These are phyloP conservation scores for Cetonia aurata DNA, from an alignment of 2,888 invertebrate species.

Conservation along the genomic window DNA sequence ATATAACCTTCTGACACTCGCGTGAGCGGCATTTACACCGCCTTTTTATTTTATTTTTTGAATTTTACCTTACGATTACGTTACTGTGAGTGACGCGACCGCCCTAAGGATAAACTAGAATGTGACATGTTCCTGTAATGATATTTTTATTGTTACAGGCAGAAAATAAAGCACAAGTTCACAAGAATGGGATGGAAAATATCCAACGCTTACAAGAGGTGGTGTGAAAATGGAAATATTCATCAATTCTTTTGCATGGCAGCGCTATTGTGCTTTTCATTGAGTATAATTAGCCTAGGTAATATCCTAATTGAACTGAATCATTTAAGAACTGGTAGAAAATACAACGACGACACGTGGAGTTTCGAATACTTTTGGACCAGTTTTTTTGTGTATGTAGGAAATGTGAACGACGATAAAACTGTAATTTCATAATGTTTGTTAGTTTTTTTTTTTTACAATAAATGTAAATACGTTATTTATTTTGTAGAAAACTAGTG, in stretches of 20 bases:
- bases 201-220: slow-evolving; percentile 54
- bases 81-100: no score
- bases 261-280: slow-evolving; percentile 62
- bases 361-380: slow-evolving; percentile 19
- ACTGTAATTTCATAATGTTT: no score
- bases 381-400: slow-evolving; percentile 20
- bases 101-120: no score
- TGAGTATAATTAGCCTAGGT: slow-evolving; percentile 61
- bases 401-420: background rate
- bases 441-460: no score
- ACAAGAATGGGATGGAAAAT: slow-evolving; percentile 50
- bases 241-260: slow-evolving; percentile 60
- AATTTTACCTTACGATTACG: no score
- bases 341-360: background rate
- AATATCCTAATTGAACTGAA: slow-evolving; percentile 62
- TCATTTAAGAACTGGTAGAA: slow-evolving; percentile 46
- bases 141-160: slow-evolving; percentile 51
- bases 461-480: no score
- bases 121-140: background rate
- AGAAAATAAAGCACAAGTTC: slow-evolving; percentile 51
- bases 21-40: no score
- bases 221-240: slow-evolving; percentile 57
- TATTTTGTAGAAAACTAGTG: no score
- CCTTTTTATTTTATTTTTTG: no score
- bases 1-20: no score